These are phyloP conservation scores for Xestia ashworthii DNA, from an alignment of 2,888 invertebrate genomes.

Conservation along the genomic window DNA sequence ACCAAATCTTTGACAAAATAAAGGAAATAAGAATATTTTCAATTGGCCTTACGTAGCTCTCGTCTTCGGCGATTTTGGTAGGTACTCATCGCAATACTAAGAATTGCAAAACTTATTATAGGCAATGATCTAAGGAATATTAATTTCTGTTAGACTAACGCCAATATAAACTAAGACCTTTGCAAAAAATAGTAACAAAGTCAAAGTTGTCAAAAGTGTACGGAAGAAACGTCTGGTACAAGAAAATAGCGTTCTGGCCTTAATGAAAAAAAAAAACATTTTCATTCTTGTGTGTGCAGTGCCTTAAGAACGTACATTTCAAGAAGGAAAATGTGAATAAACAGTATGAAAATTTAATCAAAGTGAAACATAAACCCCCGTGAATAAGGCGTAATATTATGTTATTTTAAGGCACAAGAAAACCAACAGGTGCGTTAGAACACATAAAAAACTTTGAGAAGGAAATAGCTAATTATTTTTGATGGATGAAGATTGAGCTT, in stretches of 20 bases:
- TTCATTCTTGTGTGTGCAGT: neutral
- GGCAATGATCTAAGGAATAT: too few relatives aligned
- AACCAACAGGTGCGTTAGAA: conserved; percentile 28
- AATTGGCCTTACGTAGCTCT: too few relatives aligned
- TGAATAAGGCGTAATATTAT: neutral
- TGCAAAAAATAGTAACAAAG: too few relatives aligned
- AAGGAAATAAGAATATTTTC: too few relatives aligned
- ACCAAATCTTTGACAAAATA: too few relatives aligned
- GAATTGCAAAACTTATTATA: too few relatives aligned
- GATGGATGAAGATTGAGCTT: conserved; percentile 53
- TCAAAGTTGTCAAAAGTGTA: neutral
- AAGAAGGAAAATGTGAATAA: conserved; percentile 13
- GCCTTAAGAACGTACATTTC: neutral
- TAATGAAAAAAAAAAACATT: neutral
- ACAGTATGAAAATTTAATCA: conserved; percentile 16
- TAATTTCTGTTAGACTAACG: too few relatives aligned
- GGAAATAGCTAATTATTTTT: conserved; percentile 32
- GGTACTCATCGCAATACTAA: too few relatives aligned
- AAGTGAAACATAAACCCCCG: conserved; percentile 20
- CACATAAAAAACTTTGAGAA: conserved; percentile 15
- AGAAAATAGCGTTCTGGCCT: neutral
- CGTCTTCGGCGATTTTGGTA: too few relatives aligned
- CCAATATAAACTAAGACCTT: too few relatives aligned
- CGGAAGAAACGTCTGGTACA: too few relatives aligned
- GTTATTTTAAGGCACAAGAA: conserved; percentile 4